These are phyloP conservation scores for Tridacna crocea DNA, from an alignment of 2,888 invertebrate genomes.

Conservation along the genomic window DNA sequence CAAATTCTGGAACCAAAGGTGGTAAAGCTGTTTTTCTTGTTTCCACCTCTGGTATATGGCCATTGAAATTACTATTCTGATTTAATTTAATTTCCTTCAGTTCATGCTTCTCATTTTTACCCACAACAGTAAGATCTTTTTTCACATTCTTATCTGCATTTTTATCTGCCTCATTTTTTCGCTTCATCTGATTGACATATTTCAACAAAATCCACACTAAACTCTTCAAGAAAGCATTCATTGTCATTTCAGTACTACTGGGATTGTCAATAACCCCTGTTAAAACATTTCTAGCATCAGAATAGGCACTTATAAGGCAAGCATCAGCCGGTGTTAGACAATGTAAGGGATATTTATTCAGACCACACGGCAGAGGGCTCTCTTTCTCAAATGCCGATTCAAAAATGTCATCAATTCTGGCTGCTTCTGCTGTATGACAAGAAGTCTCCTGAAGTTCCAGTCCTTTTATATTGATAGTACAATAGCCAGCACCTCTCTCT, in stretches of 20 bases:
- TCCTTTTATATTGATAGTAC: conserved; percentile 83
- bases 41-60: conserved; percentile 7
- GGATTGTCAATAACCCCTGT: conserved; percentile 84
- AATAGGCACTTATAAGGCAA: conserved; percentile 79
- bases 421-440: conserved; percentile 85
- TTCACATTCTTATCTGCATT: conserved; percentile 36
- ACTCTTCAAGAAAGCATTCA: conserved; percentile 81
- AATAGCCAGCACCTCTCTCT: conserved; percentile 83
- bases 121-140: conserved; percentile 48
- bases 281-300: conserved; percentile 84
- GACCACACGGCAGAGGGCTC: conserved; percentile 58
- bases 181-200: conserved; percentile 75
- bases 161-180: conserved; percentile 50
- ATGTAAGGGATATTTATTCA: conserved; percentile 78
- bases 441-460: conserved; percentile 85
- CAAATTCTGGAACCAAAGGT: conserved; percentile 53
- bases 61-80: conserved; percentile 18
- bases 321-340: conserved; percentile 79
- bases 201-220: conserved; percentile 83
- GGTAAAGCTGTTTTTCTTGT: conserved; percentile 38
- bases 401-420: conserved; percentile 84
- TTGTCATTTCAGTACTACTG: conserved; percentile 79
- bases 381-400: conserved; percentile 82
- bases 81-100: conserved; percentile 52
- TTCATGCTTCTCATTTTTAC: conserved; percentile 59